Evolutionary conservation across 2,888 invertebrate species (phyloP), one percentile per base, ranked within the genome.

Genomic region (Odontocerum albicorne): DNA sequence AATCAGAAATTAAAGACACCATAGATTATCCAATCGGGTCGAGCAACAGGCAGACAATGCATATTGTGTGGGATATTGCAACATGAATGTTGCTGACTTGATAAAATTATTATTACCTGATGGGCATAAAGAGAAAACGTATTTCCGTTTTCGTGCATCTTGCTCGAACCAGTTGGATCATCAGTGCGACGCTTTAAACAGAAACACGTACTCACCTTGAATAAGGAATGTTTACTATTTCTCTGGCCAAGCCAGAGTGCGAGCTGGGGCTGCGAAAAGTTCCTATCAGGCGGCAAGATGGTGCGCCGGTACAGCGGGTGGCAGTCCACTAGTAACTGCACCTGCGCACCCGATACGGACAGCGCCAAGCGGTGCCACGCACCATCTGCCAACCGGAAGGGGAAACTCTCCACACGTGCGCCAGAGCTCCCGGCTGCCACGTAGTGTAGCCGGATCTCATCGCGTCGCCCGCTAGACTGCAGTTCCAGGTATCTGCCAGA

Each of bases 181-280:
- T n/a, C n/a, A n/a, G n/a, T 13, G 16, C 7, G 27, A 21, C n/a
- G 4, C 2, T 4, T 3, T 15, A 31, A 10, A 51, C 17, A n/a
- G n/a, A n/a, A n/a, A n/a, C n/a, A n/a, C n/a, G n/a, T 12, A 67
- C 72, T 72, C 73, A 93, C 94, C 88, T 92, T 92, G 76, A 91
- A 93, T 69, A 88, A 80, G 70, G 88, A 92, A 78, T 91, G 90
- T 71, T 86, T 87, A 72, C 82, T 82, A 74, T 89, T 90, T 70
- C 92, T 84, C 77, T 93, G 93, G 64, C 93, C 94, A 62, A 94
- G 80, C 90, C 90, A 93, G 63, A 94, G 83, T 65, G 88, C 81
- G 60, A 85, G 80, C 71, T 85, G 84, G 47, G 87, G 86, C 66
- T 84, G 79, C 53, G 86, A 82, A 72, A 88, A 86, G 74, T 88